Evolutionary conservation across 2,888 invertebrate species (phyloP).

Genomic region (Hemithea aestivaria): DNA sequence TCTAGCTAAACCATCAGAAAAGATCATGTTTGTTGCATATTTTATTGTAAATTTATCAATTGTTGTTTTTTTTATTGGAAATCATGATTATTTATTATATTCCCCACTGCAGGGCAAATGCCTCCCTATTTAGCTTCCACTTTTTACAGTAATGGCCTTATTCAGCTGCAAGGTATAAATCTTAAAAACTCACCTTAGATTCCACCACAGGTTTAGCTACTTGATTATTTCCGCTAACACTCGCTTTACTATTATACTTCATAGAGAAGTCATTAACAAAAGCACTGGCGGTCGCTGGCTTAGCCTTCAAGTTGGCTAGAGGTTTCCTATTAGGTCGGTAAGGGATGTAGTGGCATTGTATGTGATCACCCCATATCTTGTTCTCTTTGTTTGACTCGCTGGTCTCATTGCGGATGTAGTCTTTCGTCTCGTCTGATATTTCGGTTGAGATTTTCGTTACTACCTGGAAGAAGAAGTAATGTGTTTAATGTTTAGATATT

Average conservation of each 20-base stretch:
- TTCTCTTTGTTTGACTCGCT: constrained; percentile 50
- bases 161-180: too few species aligned
- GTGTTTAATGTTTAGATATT: too few species aligned
- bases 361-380: constrained; percentile 69
- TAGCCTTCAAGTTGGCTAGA: constrained; percentile 55
- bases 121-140: too few species aligned
- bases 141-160: too few species aligned
- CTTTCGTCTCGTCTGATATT: constrained; percentile 69
- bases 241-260: constrained; percentile 52
- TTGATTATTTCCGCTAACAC: too few species aligned
- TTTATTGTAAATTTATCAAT: too few species aligned
- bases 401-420: constrained; percentile 57
- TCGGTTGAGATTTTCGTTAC: constrained; percentile 66
- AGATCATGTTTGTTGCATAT: too few species aligned
- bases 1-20: too few species aligned
- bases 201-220: constrained; percentile 28
- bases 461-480: too few species aligned
- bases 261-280: constrained; percentile 73
- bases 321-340: constrained; percentile 60
- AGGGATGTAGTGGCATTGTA: constrained; percentile 61
- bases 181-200: constrained; percentile 47
- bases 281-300: constrained; percentile 53
- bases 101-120: too few species aligned
- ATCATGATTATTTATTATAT: too few species aligned
- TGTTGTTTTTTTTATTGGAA: too few species aligned